phyloP scores from a whole-genome alignment of 30 jellyfish, hydroid and myxozoan species.

The Turritopsis rubra region DNA sequence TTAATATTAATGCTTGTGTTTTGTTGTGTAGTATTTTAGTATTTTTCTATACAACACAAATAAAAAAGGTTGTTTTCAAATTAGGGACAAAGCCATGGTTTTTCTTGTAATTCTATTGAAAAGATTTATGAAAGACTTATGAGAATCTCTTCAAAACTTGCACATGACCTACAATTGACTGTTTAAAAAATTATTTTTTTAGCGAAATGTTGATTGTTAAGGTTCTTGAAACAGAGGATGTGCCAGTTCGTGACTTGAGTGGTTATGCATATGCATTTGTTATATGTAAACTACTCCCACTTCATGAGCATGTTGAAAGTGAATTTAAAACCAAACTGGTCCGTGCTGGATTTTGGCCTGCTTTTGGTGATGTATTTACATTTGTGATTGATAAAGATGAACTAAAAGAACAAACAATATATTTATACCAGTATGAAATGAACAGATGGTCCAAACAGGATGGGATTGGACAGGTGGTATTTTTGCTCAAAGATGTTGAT shows the following conservation, averaged over 20 bases:
- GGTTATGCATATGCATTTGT: conserved; percentile 92
- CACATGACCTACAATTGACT: neutral
- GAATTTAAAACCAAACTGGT: conserved; percentile 64
- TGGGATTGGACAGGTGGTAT: conserved; percentile 72
- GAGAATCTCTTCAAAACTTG: no score
- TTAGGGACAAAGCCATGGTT: no score
- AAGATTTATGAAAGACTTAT: no score
- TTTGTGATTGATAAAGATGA: conserved; percentile 41
- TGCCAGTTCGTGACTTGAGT: conserved; percentile 90
- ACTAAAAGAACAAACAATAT: conserved; percentile 40
- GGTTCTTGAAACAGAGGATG: conserved; percentile 65
- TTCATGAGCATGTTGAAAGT: conserved; percentile 29
- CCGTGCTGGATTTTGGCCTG: conserved; percentile 93
- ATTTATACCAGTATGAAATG: conserved; percentile 69
- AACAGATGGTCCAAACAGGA: conserved; percentile 95
- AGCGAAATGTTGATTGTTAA: conserved; percentile 75
- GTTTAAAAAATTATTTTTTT: conserved; percentile 1
- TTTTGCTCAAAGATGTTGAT: conserved; percentile 31
- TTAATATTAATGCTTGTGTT: no score
- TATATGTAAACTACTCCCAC: conserved; percentile 47
- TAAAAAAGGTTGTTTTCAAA: no score
- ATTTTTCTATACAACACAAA: no score
- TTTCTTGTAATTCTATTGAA: no score
- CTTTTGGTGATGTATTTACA: conserved; percentile 67
- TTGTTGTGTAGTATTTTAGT: no score